Percentiles rank a stretch among this genome's conserved stretches.
phyloP scores from a whole-genome alignment of 2,797 vertebrate genomes.

The Octomys mimax region DNA sequence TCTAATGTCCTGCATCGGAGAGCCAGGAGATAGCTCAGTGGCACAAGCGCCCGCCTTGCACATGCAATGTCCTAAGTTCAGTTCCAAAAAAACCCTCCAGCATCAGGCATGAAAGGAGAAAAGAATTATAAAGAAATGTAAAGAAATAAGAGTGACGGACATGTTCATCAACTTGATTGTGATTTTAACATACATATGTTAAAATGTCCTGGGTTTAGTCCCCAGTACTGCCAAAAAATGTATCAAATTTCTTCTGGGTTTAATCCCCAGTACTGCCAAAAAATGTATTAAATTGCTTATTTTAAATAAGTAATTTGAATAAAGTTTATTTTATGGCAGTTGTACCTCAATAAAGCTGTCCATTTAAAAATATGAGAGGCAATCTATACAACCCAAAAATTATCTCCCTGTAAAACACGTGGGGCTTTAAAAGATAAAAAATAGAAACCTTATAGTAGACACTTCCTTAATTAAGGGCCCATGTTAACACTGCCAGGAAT shows the following conservation, averaged over 20 bases:
- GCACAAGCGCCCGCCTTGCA: too few species aligned
- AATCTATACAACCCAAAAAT: conserved; percentile 13
- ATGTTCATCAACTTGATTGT: neutral
- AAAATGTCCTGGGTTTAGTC: neutral
- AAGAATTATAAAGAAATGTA: neutral
- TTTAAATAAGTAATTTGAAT: conserved; percentile 38
- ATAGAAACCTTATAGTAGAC: neutral
- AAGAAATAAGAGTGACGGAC: neutral
- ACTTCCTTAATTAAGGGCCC: neutral
- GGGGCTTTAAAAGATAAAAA: conserved; percentile 3
- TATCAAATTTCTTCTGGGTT: neutral
- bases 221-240: neutral
- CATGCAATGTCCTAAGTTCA: too few species aligned
- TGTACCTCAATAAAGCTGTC: neutral
- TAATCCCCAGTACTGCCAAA: neutral
- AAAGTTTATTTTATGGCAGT: neutral
- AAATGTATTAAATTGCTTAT: neutral
- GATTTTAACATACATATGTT: neutral
- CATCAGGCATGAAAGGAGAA: neutral
- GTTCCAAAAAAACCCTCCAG: too few species aligned
- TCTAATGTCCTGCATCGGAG: neutral
- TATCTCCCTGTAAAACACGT: neutral
- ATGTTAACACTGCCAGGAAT: neutral
- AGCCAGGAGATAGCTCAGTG: too few species aligned
- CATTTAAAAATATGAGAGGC: neutral